These are phyloP conservation scores for Vanessa tameamea DNA, from an alignment of 1,140 invertebrate species.

Conservation along the genomic window DNA sequence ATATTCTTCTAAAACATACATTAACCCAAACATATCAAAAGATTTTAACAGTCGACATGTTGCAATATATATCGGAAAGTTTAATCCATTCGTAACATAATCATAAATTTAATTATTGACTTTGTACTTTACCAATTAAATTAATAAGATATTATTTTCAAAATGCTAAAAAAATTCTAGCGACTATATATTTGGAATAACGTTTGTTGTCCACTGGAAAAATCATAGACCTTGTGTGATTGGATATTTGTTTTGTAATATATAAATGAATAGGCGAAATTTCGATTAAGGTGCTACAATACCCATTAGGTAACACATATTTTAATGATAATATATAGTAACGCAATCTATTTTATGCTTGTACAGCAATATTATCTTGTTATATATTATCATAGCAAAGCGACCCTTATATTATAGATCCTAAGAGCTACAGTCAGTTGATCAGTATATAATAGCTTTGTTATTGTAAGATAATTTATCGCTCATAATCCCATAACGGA, in stretches of 20 bases:
- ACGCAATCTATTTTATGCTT: constrained; percentile 1
- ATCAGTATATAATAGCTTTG: neutral
- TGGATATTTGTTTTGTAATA: neutral
- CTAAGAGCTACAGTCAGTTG: neutral
- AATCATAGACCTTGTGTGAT: neutral
- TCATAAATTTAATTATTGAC: too few relatives aligned
- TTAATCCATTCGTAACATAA: too few relatives aligned
- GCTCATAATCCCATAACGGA: constrained; percentile 5
- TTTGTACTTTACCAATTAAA: too few relatives aligned
- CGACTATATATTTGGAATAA: too few relatives aligned
- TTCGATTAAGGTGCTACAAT: neutral
- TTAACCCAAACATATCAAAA: too few relatives aligned
- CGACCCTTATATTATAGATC: neutral
- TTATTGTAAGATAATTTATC: constrained; percentile 17
- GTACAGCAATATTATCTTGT: neutral
- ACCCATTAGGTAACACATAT: neutral
- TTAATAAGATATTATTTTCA: neutral
- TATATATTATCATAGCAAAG: neutral
- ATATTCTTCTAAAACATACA: too few relatives aligned
- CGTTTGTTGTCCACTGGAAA: too few relatives aligned
- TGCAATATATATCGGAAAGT: neutral
- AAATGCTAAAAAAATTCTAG: neutral
- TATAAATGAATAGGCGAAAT: neutral
- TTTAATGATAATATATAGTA: constrained; percentile 1
- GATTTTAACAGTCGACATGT: too few relatives aligned